Base-by-base conservation (phyloP, 2,113 vertebrate species). In the Taurulus bubalis region DNA sequence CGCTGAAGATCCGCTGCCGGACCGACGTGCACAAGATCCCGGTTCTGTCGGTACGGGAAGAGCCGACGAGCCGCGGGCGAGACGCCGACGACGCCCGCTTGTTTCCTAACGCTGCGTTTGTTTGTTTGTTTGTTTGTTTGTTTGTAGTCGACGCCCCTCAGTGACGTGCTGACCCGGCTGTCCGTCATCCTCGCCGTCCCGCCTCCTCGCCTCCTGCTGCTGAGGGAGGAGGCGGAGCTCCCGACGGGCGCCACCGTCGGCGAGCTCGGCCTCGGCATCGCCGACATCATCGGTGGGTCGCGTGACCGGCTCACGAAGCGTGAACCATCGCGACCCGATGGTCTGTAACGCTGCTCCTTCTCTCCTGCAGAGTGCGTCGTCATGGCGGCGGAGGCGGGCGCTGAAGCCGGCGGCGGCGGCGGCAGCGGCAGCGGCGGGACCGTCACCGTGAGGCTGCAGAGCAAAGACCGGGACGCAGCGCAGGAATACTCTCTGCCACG, bases 261-360 rank as follows among this genome's bases (percentile, higher is more conserved):
- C 3, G 88, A 93, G 79, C 90, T 95, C 30, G 93, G 92, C 42
- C 91, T 96, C 38, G 72, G 94, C 89, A 96, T 95, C 71, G 90
- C 95, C 1, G 95, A 95, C 90, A 95, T 95, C n/a, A 91, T 96
- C 3, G 95, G 95, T 96, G 80, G 65, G 79, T 86, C 65, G 53
- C 53, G 3, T 12, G 63, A 40, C 9, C 38, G 8, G 8, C 38
- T 40, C 38, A 5, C 1, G 7, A 9, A 38, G 4, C 36, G 30
- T 32, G 30, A 32, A 32, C 30, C 30, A 4, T 4, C 30, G 30
- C 4, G 30, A 32, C 30, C 2, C 30, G 36, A 7, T 38, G 40
- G 3, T 14, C 8, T 2, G 40, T 42, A 40, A 40, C 38, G 2
- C 3, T 9, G 38, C 38, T 40, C 1, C 40, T 42, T 42, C 12